phyloP scores from a whole-genome alignment of 2,113 vertebrate genomes.

The Brevimyrus niger region DNA sequence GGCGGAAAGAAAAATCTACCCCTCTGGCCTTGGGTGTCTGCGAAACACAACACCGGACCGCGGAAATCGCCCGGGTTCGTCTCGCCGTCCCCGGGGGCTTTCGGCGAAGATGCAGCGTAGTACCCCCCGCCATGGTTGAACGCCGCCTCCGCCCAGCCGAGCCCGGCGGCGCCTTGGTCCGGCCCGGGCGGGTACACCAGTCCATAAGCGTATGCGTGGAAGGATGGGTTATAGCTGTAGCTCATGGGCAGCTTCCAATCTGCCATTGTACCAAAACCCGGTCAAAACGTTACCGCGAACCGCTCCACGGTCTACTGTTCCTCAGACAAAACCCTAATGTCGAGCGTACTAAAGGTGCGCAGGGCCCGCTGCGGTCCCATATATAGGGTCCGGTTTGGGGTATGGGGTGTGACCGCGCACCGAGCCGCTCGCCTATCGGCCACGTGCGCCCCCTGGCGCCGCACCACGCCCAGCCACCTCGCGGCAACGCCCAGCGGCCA shows the following conservation, averaged over 20 bases:
- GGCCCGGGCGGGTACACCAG: conserved; percentile 46
- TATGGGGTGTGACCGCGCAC: background rate
- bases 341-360: background rate
- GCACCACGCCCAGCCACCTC: background rate
- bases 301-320: background rate
- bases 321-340: background rate
- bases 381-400: background rate
- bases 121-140: conserved; percentile 33
- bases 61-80: conserved; percentile 29
- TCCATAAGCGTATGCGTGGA: conserved; percentile 54
- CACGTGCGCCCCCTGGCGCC: background rate
- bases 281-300: background rate
- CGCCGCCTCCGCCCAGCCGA: conserved; percentile 40
- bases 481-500: background rate
- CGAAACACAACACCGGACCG: conserved; percentile 30
- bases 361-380: background rate
- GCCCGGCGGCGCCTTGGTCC: conserved; percentile 41
- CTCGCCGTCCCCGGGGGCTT: conserved; percentile 25
- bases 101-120: conserved; percentile 26
- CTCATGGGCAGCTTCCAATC: conserved; percentile 56
- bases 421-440: background rate
- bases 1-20: conserved; percentile 26
- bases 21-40: conserved; percentile 26
- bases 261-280: conserved; percentile 42
- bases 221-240: conserved; percentile 52